Evolutionary conservation across 64 coral and sea anemone species (phyloP), one percentile per base, ranked within the genome.

Genomic region (Dendronephthya gigantea): DNA sequence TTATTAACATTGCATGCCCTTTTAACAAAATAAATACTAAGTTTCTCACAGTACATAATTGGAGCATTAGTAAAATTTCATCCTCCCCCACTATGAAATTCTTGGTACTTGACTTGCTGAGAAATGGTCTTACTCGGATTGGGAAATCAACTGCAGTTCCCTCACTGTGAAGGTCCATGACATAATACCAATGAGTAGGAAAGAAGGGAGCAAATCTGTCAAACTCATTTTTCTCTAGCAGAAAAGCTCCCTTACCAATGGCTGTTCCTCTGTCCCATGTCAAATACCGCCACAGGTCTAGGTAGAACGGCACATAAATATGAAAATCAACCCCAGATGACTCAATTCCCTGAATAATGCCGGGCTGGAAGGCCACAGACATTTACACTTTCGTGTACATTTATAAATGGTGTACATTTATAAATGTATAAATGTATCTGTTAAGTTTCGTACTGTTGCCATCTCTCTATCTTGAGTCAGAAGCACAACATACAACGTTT

Each of bases 11-110:
- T 76, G n/a, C 69, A 76, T 76, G 69, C 31, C 16, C 69, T 76
- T 76, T 76, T 76, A 3, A 76, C 31, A 76, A 76, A 76, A 76
- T 76, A 76, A 3, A 76, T 30, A 76, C 69, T 76, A 12, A 76
- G 35, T 34, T 76, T 76, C 35, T 76, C 69, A 34, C 29, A 34
- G 17, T 76, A 34, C 2, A 76, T 3, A 3, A 76, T 76, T 76
- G 69, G 69, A 34, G 69, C 69, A 2, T 76, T 27, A 4, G 2
- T 76, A 3, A 76, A 30, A 2, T 37, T 7, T 16, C 31, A 25
- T 76, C 35, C 5, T 76, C 69, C 25, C 69, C 69, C 28, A 76
- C 69, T 8, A 76, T 16, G 35, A 76, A 76, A 76, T 76, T 4
- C 25, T 76, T 76, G 2, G 69, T 3, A 1, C 29, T 9, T 4